Evolutionary conservation across 2,797 vertebrate genomes (phyloP).

Genomic region (Acomys russatus): DNA sequence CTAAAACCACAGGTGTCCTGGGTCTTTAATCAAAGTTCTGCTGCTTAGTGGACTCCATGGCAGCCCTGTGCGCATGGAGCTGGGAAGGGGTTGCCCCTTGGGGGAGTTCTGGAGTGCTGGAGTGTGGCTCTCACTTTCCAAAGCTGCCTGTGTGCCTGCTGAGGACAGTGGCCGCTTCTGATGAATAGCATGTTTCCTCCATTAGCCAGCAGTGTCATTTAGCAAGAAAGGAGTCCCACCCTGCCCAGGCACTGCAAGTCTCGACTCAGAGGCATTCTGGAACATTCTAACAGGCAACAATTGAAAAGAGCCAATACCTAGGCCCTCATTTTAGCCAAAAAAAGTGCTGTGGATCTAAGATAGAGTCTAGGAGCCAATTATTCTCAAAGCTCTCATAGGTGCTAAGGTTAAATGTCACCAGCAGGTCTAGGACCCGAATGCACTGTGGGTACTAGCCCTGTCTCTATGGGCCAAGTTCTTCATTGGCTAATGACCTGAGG

Average conservation of each 20-base stretch:
- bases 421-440: fast-evolving
- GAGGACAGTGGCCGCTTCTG: background rate
- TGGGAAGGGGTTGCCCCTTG: background rate
- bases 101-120: background rate
- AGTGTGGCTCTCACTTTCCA: background rate
- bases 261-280: background rate
- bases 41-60: background rate
- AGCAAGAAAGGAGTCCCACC: background rate
- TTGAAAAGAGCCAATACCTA: background rate
- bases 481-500: fast-evolving
- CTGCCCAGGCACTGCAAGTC: fast-evolving
- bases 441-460: fast-evolving
- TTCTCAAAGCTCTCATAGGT: background rate
- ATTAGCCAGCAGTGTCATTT: background rate
- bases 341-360: background rate
- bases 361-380: background rate
- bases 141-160: fast-evolving
- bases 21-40: background rate
- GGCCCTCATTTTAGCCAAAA: fast-evolving
- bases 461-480: background rate
- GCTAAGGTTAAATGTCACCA: fast-evolving
- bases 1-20: background rate
- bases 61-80: background rate
- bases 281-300: fast-evolving
- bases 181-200: background rate